These are phyloP conservation scores for Phalacrocorax carbo DNA, from an alignment of 2,113 vertebrate species.

Conservation along the genomic window DNA sequence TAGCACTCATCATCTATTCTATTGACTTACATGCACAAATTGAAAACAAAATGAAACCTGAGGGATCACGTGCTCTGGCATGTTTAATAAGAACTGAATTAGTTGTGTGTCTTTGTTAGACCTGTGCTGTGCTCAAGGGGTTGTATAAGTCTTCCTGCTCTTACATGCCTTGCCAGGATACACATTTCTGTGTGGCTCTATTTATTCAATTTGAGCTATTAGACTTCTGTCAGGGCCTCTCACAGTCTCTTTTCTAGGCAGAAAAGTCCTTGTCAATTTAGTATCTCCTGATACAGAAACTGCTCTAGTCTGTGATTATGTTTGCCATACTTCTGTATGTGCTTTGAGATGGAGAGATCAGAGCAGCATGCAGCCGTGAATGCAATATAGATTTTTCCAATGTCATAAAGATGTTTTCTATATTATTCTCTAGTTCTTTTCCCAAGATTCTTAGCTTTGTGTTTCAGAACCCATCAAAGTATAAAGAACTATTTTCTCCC, in stretches of 20 bases:
- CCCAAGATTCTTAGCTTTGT: background rate
- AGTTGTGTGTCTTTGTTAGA: background rate
- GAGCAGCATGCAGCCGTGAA: background rate
- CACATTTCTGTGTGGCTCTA: background rate
- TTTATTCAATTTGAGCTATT: background rate
- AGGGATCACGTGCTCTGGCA: background rate
- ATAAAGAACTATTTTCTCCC: background rate
- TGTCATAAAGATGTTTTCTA: background rate
- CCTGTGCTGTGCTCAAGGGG: background rate
- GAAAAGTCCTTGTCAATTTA: background rate
- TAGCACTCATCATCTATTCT: background rate
- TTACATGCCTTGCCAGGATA: background rate
- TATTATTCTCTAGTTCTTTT: background rate
- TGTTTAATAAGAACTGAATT: background rate
- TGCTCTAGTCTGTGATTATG: background rate
- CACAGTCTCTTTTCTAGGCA: background rate
- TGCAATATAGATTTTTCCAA: background rate
- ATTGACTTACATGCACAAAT: background rate
- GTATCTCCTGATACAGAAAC: background rate
- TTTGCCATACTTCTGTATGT: background rate
- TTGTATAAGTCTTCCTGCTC: background rate
- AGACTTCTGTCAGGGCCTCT: background rate
- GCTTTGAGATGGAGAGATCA: background rate
- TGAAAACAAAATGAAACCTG: background rate
- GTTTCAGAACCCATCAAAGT: background rate